Conservation (phyloP, 2,113 vertebrate species). For the Seriola dumerili region DNA sequence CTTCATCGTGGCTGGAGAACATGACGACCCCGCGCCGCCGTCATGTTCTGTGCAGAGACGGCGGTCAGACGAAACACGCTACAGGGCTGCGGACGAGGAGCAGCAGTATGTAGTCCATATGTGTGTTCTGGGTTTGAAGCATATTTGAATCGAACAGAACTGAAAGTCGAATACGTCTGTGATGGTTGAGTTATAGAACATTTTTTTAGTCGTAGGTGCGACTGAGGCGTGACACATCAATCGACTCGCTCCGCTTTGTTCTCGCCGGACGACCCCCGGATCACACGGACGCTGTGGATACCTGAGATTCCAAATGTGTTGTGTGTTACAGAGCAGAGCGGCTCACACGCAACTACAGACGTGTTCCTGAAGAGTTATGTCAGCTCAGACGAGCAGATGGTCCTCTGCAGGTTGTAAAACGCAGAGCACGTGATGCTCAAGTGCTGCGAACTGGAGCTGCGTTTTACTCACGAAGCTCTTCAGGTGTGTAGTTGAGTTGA, state of each 20-base stretch:
- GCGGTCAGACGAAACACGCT: not conserved
- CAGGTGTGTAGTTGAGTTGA: too few species aligned
- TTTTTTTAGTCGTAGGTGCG: not conserved
- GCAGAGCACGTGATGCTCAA: not conserved
- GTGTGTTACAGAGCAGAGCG: constrained; percentile 37
- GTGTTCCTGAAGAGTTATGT: constrained; percentile 32
- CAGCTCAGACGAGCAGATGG: constrained; percentile 44
- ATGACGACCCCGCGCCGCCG: not conserved
- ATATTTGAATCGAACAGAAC: not conserved
- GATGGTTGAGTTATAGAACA: constrained; percentile 5
- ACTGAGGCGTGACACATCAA: constrained; percentile 35
- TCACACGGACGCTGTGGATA: constrained; percentile 38
- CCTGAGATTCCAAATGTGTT: constrained; percentile 68
- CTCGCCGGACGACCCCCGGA: constrained; percentile 27
- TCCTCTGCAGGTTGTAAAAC: constrained; percentile 31
- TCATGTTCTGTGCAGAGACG: not conserved
- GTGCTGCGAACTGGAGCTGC: not conserved
- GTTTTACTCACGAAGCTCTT: too few species aligned
- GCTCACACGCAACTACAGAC: constrained; percentile 40
- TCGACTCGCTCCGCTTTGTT: constrained; percentile 41
- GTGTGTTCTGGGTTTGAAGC: not conserved
- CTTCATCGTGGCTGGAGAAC: too few species aligned
- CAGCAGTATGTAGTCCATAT: not conserved
- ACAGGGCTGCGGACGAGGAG: not conserved
- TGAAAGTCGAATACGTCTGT: constrained; percentile 5